Percentiles rank a stretch among this genome's conserved stretches.
Conservation (phyloP, 2,113 vertebrate genomes). For the Balaeniceps rex region DNA sequence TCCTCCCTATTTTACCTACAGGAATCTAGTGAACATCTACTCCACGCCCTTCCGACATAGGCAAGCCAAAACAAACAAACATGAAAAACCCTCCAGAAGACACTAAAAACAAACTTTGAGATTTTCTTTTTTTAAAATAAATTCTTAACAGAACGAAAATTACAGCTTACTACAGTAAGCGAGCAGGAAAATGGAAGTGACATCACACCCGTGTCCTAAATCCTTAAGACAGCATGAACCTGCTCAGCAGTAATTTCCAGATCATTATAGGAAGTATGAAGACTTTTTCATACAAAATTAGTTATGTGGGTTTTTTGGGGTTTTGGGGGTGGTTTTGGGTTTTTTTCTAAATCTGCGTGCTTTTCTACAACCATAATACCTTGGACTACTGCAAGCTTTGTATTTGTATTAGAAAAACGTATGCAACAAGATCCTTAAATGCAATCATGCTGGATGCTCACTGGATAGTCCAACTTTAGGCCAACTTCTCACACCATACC, state of each 20-base stretch:
- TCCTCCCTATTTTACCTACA: background rate
- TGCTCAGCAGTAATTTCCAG: background rate
- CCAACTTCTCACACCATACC: background rate
- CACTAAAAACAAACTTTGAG: background rate
- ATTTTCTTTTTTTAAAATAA: background rate
- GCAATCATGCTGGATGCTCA: background rate
- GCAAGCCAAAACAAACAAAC: background rate
- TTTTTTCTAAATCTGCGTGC: background rate
- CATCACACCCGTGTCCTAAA: background rate
- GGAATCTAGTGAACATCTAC: background rate
- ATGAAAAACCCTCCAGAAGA: background rate
- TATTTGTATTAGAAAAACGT: background rate
- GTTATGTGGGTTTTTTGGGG: fast-evolving
- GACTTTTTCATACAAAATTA: background rate
- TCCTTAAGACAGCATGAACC: background rate
- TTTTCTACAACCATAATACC: background rate
- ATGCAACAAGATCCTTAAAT: background rate
- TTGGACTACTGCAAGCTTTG: background rate
- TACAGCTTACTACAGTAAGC: background rate
- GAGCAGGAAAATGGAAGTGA: background rate
- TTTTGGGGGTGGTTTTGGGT: too few relatives aligned
- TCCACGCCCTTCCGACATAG: background rate
- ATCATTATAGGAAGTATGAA: background rate
- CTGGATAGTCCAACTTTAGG: background rate
- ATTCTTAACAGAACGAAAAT: background rate